Conservation (phyloP, 2,113 vertebrate genomes). For the Origma solitaria region DNA sequence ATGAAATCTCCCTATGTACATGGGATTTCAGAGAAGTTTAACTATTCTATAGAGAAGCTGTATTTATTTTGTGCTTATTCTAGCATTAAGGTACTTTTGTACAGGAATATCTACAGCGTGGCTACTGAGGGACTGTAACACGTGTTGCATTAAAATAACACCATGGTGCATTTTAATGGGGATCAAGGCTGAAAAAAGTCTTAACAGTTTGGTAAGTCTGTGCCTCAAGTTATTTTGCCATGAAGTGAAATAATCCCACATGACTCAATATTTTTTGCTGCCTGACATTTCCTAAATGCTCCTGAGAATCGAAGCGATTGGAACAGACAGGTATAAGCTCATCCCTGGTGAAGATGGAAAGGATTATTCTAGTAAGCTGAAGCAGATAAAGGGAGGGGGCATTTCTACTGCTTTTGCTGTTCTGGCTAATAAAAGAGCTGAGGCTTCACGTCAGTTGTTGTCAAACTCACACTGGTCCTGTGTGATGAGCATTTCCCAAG, state of each 20-base stretch:
- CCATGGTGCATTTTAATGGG: neutral
- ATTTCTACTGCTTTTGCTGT: neutral
- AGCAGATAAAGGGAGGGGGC: neutral
- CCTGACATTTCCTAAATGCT: neutral
- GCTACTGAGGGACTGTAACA: neutral
- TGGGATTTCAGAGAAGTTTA: neutral
- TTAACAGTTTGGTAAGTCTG: neutral
- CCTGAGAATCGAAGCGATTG: rapidly evolving
- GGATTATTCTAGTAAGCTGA: neutral
- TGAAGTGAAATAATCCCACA: neutral
- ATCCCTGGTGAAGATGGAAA: neutral
- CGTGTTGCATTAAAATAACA: neutral
- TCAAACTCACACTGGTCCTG: neutral
- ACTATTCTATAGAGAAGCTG: neutral
- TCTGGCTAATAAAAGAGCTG: neutral
- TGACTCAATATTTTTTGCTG: neutral
- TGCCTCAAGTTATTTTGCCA: neutral
- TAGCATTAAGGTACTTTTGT: neutral
- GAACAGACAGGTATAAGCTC: neutral
- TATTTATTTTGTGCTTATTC: neutral
- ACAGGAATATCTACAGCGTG: neutral
- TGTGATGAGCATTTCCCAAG: neutral
- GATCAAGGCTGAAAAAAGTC: neutral
- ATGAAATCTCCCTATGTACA: neutral
- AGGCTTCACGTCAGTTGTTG: neutral